Base-by-base conservation (phyloP, 2,888 invertebrate genomes). In the Drosophila conformis region DNA sequence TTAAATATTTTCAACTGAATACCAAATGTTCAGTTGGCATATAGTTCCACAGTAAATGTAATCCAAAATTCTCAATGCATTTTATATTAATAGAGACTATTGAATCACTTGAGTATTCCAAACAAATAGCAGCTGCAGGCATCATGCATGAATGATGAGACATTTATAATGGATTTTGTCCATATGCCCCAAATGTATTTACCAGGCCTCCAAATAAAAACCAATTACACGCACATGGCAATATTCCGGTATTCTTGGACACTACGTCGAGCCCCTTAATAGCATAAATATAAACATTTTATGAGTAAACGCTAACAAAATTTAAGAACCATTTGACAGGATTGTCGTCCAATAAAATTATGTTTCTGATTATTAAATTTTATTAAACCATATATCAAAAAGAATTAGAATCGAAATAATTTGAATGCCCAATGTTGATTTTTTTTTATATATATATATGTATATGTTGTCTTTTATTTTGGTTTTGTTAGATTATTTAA, bases 341-440 rank as follows among this genome's bases (percentile, higher is more conserved):
- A 42, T 70, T 60, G 25, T n/a, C 38, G 54, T 42, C n/a, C 11
- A 25, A 21, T 38, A 25, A 27, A 62, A 42, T 7, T 29, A 33
- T 51, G 38, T 31, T 42, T 18, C n/a, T 48, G 15, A 52, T 53
- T 74, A 80, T 87, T 80, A 59, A 73, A 78, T 73, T 84, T 81
- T 82, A 82, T 84, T 78, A 70, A 75, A 74, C 68, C 88, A 86
- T 83, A 77, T 79, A 89, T 89, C 80, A 90, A 76, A 53, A 46
- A 63, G 74, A 78, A 83, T 87, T 80, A 76, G 69, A 71, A 52
- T 29, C 42, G 18, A 78, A 72, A 72, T 70, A 36, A 49, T 57
- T 61, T 66, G 52, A 69, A 68, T 61, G 40, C 13, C 53, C 15
- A 65, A 62, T 57, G 42, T 36, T 33, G 29, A 68, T 63, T 52